Evolutionary conservation across 2,113 vertebrate species (phyloP).

Genomic region (Cinclus mexicanus): DNA sequence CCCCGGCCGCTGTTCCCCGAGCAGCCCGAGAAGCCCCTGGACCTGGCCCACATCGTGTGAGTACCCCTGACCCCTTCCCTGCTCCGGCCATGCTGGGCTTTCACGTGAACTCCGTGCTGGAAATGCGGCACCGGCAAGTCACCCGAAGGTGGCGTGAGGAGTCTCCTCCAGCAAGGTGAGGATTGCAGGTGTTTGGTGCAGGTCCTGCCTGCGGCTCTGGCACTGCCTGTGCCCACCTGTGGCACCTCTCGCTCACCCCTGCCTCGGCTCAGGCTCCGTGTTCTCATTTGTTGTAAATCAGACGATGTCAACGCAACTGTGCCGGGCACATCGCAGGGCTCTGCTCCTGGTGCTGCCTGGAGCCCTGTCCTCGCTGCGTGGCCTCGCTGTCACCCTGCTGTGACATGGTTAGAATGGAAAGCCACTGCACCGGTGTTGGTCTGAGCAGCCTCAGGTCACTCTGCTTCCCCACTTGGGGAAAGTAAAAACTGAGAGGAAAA

Average conservation of each 20-base stretch:
- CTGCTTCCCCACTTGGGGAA: not conserved
- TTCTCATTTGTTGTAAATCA: not conserved
- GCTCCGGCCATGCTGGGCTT: too few relatives aligned
- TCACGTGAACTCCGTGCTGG: too few relatives aligned
- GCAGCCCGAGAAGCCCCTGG: conserved; percentile 91
- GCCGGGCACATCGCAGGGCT: accelerated
- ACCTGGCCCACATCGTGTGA: conserved; percentile 82
- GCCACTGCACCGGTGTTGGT: accelerated
- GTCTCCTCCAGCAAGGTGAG: too few relatives aligned
- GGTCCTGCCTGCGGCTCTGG: too few relatives aligned
- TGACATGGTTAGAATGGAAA: too few relatives aligned
- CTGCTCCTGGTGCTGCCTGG: not conserved
- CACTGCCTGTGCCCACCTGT: too few relatives aligned
- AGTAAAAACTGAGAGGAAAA: not conserved
- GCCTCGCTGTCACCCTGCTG: not conserved
- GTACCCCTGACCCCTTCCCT: conserved; percentile 26
- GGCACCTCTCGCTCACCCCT: accelerated
- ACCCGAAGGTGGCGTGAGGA: too few relatives aligned
- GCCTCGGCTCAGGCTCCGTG: accelerated
- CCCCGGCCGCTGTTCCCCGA: conserved; percentile 93
- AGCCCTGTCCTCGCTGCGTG: accelerated
- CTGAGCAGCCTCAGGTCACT: not conserved
- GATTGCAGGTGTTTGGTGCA: too few relatives aligned
- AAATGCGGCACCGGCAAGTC: too few relatives aligned
- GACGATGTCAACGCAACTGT: too few relatives aligned